These are phyloP conservation scores for Neolamprologus modestus DNA, from an alignment of 2,113 vertebrate genomes.

Conservation along the genomic window DNA sequence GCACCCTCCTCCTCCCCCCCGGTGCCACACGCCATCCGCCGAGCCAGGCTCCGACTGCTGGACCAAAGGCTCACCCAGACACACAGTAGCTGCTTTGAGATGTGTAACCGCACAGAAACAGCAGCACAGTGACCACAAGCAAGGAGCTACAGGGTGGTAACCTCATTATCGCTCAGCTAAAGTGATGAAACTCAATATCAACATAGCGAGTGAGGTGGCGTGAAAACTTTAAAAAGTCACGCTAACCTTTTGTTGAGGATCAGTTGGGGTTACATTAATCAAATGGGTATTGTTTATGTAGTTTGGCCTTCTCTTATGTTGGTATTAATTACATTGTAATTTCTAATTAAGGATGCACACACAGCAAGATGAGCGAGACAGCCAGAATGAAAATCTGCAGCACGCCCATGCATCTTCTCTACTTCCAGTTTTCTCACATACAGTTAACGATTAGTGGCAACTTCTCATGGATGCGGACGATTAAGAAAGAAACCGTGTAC, in stretches of 20 bases:
- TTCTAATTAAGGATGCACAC: neutral
- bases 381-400: neutral
- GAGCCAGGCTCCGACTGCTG: neutral
- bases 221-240: slow-evolving; percentile 4
- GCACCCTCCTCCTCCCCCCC: neutral
- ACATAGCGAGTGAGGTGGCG: neutral
- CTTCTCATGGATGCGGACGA: neutral
- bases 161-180: slow-evolving; percentile 34
- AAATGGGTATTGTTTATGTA: neutral
- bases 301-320: neutral
- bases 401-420: neutral
- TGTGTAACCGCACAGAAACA: slow-evolving; percentile 13
- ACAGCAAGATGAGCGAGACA: neutral
- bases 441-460: neutral
- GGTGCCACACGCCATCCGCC: neutral
- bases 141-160: slow-evolving; percentile 12
- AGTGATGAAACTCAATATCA: slow-evolving; percentile 57
- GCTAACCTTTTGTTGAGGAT: neutral
- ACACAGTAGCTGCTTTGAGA: neutral
- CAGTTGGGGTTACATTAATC: neutral
- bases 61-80: neutral
- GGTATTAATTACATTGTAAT: neutral
- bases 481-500: neutral
- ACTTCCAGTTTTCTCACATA: neutral
- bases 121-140: slow-evolving; percentile 14